Conservation (phyloP, 2,888 invertebrate genomes). For the Carterocephalus palaemon region DNA sequence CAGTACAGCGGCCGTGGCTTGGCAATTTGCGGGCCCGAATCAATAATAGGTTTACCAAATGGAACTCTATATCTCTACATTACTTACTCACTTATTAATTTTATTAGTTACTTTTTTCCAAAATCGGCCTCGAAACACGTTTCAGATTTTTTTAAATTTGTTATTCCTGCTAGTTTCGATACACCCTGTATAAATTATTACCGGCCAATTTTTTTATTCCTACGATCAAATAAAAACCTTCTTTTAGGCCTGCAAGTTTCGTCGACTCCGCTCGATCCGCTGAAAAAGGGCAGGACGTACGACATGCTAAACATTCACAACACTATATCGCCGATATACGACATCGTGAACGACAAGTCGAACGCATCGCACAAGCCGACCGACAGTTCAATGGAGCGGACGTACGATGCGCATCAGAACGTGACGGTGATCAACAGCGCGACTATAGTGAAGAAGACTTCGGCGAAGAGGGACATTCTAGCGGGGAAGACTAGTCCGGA, state of each 20-base stretch:
- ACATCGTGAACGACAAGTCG: conserved; percentile 56
- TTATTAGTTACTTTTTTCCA: too few relatives aligned
- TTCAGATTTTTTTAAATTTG: too few relatives aligned
- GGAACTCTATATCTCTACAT: too few relatives aligned
- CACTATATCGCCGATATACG: conserved; percentile 71
- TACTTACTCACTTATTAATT: too few relatives aligned
- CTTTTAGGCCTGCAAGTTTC: conserved; percentile 57
- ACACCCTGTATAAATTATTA: too few relatives aligned
- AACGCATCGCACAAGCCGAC: conserved; percentile 40
- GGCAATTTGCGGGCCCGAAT: too few relatives aligned
- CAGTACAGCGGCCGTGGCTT: too few relatives aligned
- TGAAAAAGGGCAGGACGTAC: conserved; percentile 45
- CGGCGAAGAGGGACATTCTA: conserved; percentile 59
- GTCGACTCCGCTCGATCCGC: conserved; percentile 60
- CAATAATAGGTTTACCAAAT: too few relatives aligned
- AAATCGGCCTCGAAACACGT: too few relatives aligned
- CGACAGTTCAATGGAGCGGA: conserved; percentile 42
- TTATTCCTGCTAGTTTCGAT: too few relatives aligned
- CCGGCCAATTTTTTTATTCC: conserved; percentile 1
- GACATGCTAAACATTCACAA: conserved; percentile 58
- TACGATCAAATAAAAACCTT: background rate
- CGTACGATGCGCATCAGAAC: conserved; percentile 47
- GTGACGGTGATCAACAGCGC: conserved; percentile 59
- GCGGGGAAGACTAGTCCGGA: conserved; percentile 48
- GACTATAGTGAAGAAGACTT: conserved; percentile 52